Base-by-base conservation (phyloP, 2,888 invertebrate genomes). In the Oscheius myriophilus region DNA sequence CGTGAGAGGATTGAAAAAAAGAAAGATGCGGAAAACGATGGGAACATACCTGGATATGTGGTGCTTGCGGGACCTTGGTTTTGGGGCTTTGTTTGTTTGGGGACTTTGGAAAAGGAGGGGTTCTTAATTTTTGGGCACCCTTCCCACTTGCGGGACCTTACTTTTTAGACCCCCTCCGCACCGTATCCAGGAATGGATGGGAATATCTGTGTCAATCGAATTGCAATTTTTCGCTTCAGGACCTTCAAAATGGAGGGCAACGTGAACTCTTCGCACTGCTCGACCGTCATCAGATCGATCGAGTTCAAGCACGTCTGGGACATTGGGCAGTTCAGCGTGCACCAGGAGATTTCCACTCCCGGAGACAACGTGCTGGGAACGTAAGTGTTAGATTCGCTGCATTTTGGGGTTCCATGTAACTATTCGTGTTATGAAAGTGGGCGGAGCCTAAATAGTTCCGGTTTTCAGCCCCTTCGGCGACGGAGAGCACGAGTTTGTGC, bases 381-480 rank as follows among this genome's bases (percentile, higher is more conserved):
- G 78, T 79, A 41, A 69, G 69, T 53, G 53, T 42, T 11, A 49
- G n/a, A n/a, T n/a, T n/a, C n/a, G n/a, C n/a, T n/a, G n/a, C n/a
- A n/a, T n/a, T n/a, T n/a, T n/a, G n/a, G n/a, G n/a, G n/a, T 21
- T 61, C 45, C 16, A 39, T 2, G 12, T 55, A n/a, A n/a, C n/a
- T n/a, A n/a, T n/a, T n/a, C n/a, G n/a, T n/a, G n/a, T n/a, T n/a
- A n/a, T n/a, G n/a, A n/a, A n/a, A n/a, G n/a, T n/a, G n/a, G n/a
- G n/a, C n/a, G n/a, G n/a, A n/a, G n/a, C n/a, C n/a, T n/a, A 33
- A n/a, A 18, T 21, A 21, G 18, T 42, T 7, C n/a, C 6, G 3
- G 14, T 41, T 53, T 70, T 23, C 67, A 76, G 76, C 6, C 61
- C 58, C 12, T 82, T 82, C 49, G 81, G 81, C 26, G 69, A 78